Evolutionary conservation across 1,140 invertebrate species (phyloP), one percentile per base, ranked within the genome.

Genomic region (Penaeus chinensis): DNA sequence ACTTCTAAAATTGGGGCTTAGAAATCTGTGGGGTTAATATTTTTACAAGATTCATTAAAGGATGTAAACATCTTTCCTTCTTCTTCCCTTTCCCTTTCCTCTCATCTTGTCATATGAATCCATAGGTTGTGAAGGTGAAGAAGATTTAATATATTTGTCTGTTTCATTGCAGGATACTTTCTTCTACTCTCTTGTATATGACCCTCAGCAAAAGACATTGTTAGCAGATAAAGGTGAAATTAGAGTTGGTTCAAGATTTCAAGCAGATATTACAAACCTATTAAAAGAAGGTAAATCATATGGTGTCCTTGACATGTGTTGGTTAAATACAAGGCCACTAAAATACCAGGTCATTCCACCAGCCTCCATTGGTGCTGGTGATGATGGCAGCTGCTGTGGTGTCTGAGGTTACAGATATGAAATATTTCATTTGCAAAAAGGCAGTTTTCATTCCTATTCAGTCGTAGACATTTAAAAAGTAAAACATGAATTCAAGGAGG

Each of bases 101-200:
- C 37, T 13, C 61, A n/a, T 13, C 61, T 66, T 4, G 20, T 82
- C 32, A 42, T 13, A 16, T 11, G 11, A 32, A 24, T 7, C 65
- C 47, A n/a, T 79, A 77, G 42, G 11, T 47, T 27, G n/a, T 37
- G 22, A 22, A 11, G 77, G 37, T 79, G 37, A 79, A 24, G 77
- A 47, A 60, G 24, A 83, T 80, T 32, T n/a, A 62, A 37, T 79
- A 88, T 65, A 60, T 74, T 65, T 80, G 92, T 91, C 92, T 91
- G 93, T 93, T 91, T 90, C 85, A 90, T 91, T 93, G 60, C 93
- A 97, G 94, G 98, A 99, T 93, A 96, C 97, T 92, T 99, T 99
- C 95, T 99, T 99, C 93, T 99, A 99, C 93, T 99, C 98, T 92
- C 94, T 99, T 92, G 99, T 99, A 89, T 99, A 99, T 93, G 99